Evolutionary conservation across 2,888 invertebrate species (phyloP).

Genomic region (Eupithecia dodoneata): DNA sequence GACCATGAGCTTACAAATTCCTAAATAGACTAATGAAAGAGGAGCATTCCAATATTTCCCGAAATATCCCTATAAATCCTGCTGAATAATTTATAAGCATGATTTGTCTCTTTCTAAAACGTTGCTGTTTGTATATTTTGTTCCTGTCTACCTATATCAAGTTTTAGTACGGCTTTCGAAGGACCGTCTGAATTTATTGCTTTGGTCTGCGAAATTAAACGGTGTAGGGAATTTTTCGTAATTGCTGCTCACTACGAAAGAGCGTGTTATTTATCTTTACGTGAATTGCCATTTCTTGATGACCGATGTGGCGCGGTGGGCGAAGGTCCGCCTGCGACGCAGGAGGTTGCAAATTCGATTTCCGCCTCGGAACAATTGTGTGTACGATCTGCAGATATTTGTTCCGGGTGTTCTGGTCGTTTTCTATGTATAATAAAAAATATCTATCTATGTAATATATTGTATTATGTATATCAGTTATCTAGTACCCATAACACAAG

Average conservation of each 20-base stretch:
- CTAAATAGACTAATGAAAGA: slow-evolving; percentile 39
- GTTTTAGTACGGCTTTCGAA: slow-evolving; percentile 24
- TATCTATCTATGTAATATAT: too few species aligned
- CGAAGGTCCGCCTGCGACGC: too few species aligned
- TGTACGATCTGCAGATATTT: too few species aligned
- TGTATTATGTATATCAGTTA: too few species aligned
- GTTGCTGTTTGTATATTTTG: slow-evolving; percentile 18
- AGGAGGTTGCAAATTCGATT: too few species aligned
- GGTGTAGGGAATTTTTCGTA: slow-evolving; percentile 12
- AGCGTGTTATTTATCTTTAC: neutral
- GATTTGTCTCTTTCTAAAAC: slow-evolving; percentile 18
- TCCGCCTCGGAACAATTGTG: too few species aligned
- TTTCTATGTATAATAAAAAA: too few species aligned
- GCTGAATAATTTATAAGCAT: slow-evolving; percentile 40
- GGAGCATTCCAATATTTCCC: slow-evolving; percentile 34
- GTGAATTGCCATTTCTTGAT: neutral
- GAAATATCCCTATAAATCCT: slow-evolving; percentile 39
- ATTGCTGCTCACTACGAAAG: neutral
- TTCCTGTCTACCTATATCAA: slow-evolving; percentile 14
- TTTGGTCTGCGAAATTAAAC: slow-evolving; percentile 5
- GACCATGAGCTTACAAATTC: slow-evolving; percentile 13
- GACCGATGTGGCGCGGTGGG: too few species aligned
- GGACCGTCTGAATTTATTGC: slow-evolving; percentile 25
- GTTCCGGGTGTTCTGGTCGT: too few species aligned
- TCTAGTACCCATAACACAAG: too few species aligned